Base-by-base conservation (phyloP, 2,888 invertebrate genomes). In the Drosophila cracens region DNA sequence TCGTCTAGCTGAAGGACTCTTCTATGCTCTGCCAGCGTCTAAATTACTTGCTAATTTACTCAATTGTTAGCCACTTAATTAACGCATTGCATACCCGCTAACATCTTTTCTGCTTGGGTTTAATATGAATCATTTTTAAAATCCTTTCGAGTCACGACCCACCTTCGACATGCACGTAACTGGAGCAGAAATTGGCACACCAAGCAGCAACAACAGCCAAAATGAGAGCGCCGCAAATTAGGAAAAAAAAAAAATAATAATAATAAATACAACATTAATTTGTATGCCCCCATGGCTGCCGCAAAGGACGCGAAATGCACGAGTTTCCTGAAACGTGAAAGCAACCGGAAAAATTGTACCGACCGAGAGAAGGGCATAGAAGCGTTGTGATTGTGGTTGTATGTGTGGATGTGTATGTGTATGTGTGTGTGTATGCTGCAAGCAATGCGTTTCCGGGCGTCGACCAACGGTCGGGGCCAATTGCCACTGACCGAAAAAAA, bases 341-440 rank as follows among this genome's bases (percentile, higher is more conserved):
- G 80, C 83, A 82, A 81, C 82, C 90, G 86, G 90, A 90, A 90
- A 90, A 91, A 91, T 91, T 89, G 85, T 82, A 86, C 81, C 66
- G 83, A 64, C 67, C 51, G 46, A 49, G 36, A 57, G 29, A 25
- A 49, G 33, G n/a, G 16, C 25, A 58, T 29, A n/a, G 21, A 3
- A 33, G 36, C 25, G 18, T 52, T 27, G n/a, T 29, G 10, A 48
- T n/a, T 29, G 36, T 38, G 38, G 48, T 51, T 48, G 31, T 34
- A 31, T 51, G 33, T 21, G 46, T 54, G 31, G 46, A 46, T 13
- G n/a, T 49, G 36, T 52, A 27, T 48, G 18, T 49, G 21, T 38
- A n/a, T 31, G 56, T 49, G 10, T 48, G 48, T 10, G 18, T 27
- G 48, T 29, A 18, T 49, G 56, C 43, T 76, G 65, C 70, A 75